Evolutionary conservation across 2,888 invertebrate species (phyloP).

Genomic region (Electrophaes corylata): DNA sequence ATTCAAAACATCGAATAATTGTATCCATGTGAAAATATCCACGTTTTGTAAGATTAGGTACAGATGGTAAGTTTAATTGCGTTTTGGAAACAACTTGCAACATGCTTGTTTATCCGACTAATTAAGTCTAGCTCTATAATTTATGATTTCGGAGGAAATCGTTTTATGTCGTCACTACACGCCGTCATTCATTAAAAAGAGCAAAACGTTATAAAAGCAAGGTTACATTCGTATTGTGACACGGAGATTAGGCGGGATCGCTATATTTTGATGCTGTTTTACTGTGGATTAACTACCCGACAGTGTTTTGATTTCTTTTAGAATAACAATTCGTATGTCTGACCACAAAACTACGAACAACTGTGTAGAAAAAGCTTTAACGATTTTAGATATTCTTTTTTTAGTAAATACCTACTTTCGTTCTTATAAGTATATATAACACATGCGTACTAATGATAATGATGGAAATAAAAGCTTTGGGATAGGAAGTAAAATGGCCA

Average conservation of each 20-base stretch:
- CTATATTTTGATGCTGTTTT: constrained; percentile 49
- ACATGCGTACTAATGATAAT: too few relatives aligned
- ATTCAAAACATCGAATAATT: constrained; percentile 3
- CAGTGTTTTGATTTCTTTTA: constrained; percentile 59
- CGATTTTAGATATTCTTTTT: background rate
- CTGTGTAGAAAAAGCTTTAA: constrained; percentile 11
- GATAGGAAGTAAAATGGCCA: too few relatives aligned
- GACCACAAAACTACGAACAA: constrained; percentile 32
- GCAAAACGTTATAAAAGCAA: constrained; percentile 33
- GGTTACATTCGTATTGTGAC: constrained; percentile 49
- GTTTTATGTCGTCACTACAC: constrained; percentile 16
- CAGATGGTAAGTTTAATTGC: constrained; percentile 17
- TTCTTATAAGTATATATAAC: too few relatives aligned
- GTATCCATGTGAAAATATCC: constrained; percentile 6
- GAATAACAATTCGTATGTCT: constrained; percentile 52
- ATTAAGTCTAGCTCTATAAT: constrained; percentile 30
- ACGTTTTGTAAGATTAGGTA: constrained; percentile 9
- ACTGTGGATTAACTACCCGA: constrained; percentile 54
- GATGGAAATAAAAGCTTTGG: too few relatives aligned
- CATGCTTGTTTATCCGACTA: constrained; percentile 20
- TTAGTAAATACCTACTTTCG: too few relatives aligned
- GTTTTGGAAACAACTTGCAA: constrained; percentile 16
- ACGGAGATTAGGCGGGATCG: constrained; percentile 47
- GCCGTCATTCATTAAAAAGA: constrained; percentile 31
- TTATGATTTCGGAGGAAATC: constrained; percentile 25